Evolutionary conservation across 2,888 invertebrate genomes (phyloP).

Genomic region (Oeneis ivallda): DNA sequence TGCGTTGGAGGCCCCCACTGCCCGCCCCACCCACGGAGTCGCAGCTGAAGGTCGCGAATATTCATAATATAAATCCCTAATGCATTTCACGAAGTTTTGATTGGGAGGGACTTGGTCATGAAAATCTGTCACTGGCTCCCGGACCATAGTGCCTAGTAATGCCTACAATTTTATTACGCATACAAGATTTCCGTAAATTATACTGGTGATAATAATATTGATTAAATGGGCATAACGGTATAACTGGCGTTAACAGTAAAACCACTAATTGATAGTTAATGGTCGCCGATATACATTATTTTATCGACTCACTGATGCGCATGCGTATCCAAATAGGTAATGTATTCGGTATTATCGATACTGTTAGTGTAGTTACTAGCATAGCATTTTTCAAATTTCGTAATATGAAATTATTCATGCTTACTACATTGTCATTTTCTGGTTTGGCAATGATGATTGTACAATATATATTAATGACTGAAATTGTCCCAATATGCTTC

Average conservation of each 20-base stretch:
- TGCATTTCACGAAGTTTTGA: too few relatives aligned
- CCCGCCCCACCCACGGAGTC: too few relatives aligned
- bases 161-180: not conserved
- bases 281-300: not conserved
- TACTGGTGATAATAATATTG: not conserved
- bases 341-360: not conserved
- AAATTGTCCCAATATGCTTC: too few relatives aligned
- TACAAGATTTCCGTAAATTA: not conserved
- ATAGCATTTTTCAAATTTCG: not conserved
- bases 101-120: too few relatives aligned
- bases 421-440: not conserved
- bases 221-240: not conserved
- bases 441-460: not conserved
- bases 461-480: too few relatives aligned
- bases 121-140: too few relatives aligned
- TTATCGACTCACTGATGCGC: slow-evolving; percentile 5
- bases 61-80: too few relatives aligned
- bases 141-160: not conserved
- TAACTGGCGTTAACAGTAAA: not conserved
- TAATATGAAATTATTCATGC: not conserved
- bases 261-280: slow-evolving; percentile 14
- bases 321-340: slow-evolving; percentile 10
- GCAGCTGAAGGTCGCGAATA: too few relatives aligned
- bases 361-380: not conserved
- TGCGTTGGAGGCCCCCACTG: too few relatives aligned